Base-by-base conservation (phyloP, 2,888 invertebrate genomes). In the Gastracanthus pulcherrimus region DNA sequence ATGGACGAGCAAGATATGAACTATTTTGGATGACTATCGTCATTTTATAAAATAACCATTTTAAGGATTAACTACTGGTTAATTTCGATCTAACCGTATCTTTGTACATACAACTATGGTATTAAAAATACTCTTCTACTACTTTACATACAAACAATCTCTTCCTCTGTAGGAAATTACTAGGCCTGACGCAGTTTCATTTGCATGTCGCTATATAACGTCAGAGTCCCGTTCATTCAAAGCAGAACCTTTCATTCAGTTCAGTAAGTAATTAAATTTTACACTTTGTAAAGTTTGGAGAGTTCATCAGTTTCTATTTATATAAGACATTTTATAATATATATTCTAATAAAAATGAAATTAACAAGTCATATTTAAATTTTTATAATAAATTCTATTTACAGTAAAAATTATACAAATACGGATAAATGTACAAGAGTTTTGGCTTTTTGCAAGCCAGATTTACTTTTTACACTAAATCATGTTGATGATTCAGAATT, bases 81-180 rank as follows among this genome's bases (percentile, higher is more conserved):
- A n/a, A n/a, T n/a, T n/a, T n/a, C n/a, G n/a, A n/a, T 71, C 26
- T 23, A 71, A 5, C 7, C 16, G 26, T 38, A 36, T 58, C 29
- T 5, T 29, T 3, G 31, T 23, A 34, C 26, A 7, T 16, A 51
- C 38, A 66, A 66, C 7, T 58, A 31, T 60, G 31, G 41, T 34
- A 31, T 58, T 48, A 48, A 62, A 64, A 64, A 64, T 75, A 51
- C 55, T 31, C 55, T 51, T 36, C 36, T 26, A 13, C 58, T 72
- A 29, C 48, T 80, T 80, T 80, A 62, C 67, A 75, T 74, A 66
- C 38, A 75, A 80, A 80, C 26, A 48, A 13, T 75, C 36, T 29
- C 71, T 36, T 74, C 19, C 13, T 16, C 26, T 36, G 16, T 26
- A 48, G 48, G 45, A 74, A 66, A 74, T 74, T 55, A 45, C 60